A percentile compares a stretch with the other conserved stretches of the same genome.
Conservation (phyloP, 2,113 vertebrate species). For the Pteruthius melanotis region DNA sequence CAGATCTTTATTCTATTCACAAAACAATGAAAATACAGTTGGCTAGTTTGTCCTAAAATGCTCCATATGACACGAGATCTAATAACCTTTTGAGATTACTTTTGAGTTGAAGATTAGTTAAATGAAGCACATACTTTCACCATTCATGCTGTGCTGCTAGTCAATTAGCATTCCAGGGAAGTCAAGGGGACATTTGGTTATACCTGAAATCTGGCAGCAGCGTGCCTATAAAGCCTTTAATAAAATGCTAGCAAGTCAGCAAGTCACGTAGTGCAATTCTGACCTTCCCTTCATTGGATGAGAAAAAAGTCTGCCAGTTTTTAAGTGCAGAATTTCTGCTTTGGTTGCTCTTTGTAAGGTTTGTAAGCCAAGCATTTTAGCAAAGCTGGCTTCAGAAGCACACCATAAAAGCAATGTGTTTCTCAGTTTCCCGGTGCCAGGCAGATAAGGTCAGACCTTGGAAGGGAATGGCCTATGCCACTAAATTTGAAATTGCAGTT, state of each 20-base stretch:
- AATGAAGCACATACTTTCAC: conserved; percentile 18
- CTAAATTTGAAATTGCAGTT: conserved; percentile 24
- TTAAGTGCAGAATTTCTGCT: conserved; percentile 17
- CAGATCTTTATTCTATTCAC: conserved; percentile 25
- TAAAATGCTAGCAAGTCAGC: conserved; percentile 34
- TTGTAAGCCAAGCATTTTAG: conserved; percentile 26
- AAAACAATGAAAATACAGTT: conserved; percentile 45
- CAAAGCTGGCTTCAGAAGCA: background rate
- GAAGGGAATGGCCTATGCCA: background rate
- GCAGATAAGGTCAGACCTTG: conserved; percentile 21
- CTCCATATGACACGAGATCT: conserved; percentile 10
- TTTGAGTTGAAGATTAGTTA: conserved; percentile 26
- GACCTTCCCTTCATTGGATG: conserved; percentile 7
- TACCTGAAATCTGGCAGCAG: conserved; percentile 64
- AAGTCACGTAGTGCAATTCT: background rate
- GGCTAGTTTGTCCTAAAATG: conserved; percentile 58
- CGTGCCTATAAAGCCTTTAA: conserved; percentile 39
- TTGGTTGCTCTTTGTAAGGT: conserved; percentile 1
- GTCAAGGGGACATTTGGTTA: conserved; percentile 38
- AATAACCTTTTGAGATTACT: background rate
- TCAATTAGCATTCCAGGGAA: conserved; percentile 35
- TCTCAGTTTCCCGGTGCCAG: background rate
- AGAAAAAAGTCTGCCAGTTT: background rate
- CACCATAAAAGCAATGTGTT: background rate
- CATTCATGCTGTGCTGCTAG: conserved; percentile 6